Conservation (phyloP, 2,797 vertebrate species). For the Myiothlypis coronata region DNA sequence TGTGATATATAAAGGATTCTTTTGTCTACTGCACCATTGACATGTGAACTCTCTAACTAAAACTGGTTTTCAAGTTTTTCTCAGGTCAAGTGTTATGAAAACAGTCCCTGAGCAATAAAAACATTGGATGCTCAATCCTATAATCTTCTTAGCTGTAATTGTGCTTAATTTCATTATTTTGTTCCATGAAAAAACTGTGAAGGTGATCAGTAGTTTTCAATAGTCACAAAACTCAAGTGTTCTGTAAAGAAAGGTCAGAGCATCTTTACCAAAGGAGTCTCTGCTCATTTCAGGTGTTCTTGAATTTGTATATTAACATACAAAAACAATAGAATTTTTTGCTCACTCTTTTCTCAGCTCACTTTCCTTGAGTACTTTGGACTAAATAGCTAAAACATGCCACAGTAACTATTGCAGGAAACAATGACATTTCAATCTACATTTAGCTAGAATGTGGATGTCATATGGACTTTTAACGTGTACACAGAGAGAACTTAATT, state of each 20-base stretch:
- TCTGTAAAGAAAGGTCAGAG: conserved; percentile 8
- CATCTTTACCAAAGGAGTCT: not conserved
- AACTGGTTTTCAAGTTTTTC: conserved; percentile 15
- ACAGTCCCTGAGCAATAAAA: conserved; percentile 41
- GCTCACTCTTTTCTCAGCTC: not conserved
- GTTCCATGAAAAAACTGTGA: not conserved
- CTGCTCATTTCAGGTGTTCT: not conserved
- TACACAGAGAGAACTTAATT: not conserved
- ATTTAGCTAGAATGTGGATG: not conserved
- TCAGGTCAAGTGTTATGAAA: conserved; percentile 47
- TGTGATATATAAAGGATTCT: not conserved
- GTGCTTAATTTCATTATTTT: conserved; percentile 40
- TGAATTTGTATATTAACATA: not conserved
- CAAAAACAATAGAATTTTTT: not conserved
- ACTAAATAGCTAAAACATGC: not conserved
- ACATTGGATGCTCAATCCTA: not conserved
- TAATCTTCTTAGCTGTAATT: not conserved
- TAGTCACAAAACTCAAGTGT: conserved; percentile 15
- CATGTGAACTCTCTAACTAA: not conserved
- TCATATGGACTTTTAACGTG: not conserved
- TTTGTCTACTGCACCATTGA: not conserved
- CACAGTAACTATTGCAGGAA: not conserved
- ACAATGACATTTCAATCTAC: not conserved
- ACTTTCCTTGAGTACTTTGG: not conserved
- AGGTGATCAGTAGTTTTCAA: conserved; percentile 17